Percentiles rank a stretch among this genome's conserved stretches.
Evolutionary conservation across 2,113 vertebrate genomes (phyloP).

Genomic region (Phyllopteryx taeniolatus): DNA sequence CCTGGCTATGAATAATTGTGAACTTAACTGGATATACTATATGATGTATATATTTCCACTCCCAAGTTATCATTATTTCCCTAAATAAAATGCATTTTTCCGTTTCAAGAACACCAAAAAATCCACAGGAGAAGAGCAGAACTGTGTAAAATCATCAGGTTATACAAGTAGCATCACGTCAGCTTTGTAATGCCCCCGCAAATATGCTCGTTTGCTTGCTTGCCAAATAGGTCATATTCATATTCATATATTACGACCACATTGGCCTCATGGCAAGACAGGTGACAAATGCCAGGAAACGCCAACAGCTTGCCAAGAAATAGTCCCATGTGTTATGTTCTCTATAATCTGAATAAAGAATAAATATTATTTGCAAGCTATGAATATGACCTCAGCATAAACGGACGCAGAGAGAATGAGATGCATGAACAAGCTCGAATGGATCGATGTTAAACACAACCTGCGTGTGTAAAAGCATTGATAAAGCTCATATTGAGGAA

Average conservation of each 20-base stretch:
- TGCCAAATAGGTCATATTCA: background rate
- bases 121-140: background rate
- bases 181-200: background rate
- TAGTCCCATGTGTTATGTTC: background rate
- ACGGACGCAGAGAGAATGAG: background rate
- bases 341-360: too few species aligned
- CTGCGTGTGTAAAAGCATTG: conserved; percentile 1
- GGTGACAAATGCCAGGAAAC: background rate
- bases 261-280: background rate
- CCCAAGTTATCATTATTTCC: too few species aligned
- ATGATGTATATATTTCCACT: too few species aligned
- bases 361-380: too few species aligned
- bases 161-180: background rate
- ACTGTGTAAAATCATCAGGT: background rate
- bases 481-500: conserved; percentile 1
- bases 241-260: background rate
- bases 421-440: background rate
- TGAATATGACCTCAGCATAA: background rate
- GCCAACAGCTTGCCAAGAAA: background rate
- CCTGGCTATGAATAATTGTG: too few species aligned
- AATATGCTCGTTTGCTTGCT: background rate
- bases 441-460: conserved; percentile 11
- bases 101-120: too few species aligned
- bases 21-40: too few species aligned
- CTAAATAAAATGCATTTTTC: too few species aligned